A percentile compares a stretch with the other conserved stretches of the same genome.
Evolutionary conservation across 2,888 invertebrate genomes (phyloP).

Genomic region (Plagodis dolabraria): DNA sequence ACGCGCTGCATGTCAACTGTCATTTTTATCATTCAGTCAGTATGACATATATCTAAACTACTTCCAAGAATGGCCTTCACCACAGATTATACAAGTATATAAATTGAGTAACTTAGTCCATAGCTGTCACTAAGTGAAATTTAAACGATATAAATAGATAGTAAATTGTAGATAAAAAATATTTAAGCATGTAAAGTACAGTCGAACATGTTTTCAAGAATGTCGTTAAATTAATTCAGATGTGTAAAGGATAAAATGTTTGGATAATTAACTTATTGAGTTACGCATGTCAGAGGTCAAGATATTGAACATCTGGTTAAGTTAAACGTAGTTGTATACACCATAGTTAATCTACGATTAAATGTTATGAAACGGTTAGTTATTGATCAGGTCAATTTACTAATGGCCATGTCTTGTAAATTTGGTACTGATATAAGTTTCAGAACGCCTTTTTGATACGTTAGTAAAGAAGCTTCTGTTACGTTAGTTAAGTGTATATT

Average conservation of each 20-base stretch:
- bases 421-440: conserved; percentile 17
- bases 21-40: too few species aligned
- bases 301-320: conserved; percentile 31
- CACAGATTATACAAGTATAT: not conserved
- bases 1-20: too few species aligned
- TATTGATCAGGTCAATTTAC: conserved; percentile 15
- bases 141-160: conserved; percentile 3
- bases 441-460: conserved; percentile 1
- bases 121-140: not conserved
- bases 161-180: conserved; percentile 6
- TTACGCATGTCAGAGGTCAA: conserved; percentile 28
- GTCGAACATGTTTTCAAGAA: conserved; percentile 15
- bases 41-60: conserved; percentile 5
- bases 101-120: too few species aligned
- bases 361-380: not conserved
- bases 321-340: conserved; percentile 18
- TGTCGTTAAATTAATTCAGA: conserved; percentile 28
- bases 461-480: conserved; percentile 3
- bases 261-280: conserved; percentile 29
- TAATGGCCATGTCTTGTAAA: conserved; percentile 14
- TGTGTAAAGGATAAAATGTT: conserved; percentile 22
- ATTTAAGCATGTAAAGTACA: conserved; percentile 18
- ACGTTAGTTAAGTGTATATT: too few species aligned
- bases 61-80: conserved; percentile 2
- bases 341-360: too few species aligned